A percentile compares a stretch with the other conserved stretches of the same genome.
Conservation (phyloP, 2,888 invertebrate genomes). For the Gisinianus flammeolus region DNA sequence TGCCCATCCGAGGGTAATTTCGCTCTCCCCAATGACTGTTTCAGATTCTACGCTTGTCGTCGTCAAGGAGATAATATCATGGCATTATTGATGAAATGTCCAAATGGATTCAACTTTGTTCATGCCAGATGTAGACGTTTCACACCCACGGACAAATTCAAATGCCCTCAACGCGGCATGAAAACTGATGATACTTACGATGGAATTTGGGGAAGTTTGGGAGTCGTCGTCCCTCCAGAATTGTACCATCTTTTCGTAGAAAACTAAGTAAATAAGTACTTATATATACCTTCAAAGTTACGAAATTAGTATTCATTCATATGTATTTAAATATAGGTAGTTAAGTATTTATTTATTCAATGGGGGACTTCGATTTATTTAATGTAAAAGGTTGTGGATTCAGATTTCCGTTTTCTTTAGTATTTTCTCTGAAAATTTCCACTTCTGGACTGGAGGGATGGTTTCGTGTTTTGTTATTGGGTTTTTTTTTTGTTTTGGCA, state of each 20-base stretch:
- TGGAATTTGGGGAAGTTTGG: not conserved
- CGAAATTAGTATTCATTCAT: too few relatives aligned
- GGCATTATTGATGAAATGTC: slow-evolving; percentile 47
- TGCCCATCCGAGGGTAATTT: slow-evolving; percentile 44
- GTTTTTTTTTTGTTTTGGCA: too few relatives aligned
- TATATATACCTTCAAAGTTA: too few relatives aligned
- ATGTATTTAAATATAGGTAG: too few relatives aligned
- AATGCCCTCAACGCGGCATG: slow-evolving; percentile 20
- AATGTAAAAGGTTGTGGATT: too few relatives aligned
- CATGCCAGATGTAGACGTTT: slow-evolving; percentile 33
- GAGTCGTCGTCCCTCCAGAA: slow-evolving; percentile 12
- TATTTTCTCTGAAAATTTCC: too few relatives aligned
- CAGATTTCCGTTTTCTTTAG: too few relatives aligned
- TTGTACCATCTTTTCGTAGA: slow-evolving; percentile 6
- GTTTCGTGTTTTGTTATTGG: too few relatives aligned
- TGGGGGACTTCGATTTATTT: too few relatives aligned
- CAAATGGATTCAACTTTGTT: slow-evolving; percentile 41
- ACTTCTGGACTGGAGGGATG: too few relatives aligned
- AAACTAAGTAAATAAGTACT: too few relatives aligned
- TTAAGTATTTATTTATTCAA: too few relatives aligned
- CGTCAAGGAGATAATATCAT: slow-evolving; percentile 33
- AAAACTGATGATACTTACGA: slow-evolving; percentile 16
- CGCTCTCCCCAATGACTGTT: slow-evolving; percentile 45
- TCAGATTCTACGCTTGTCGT: slow-evolving; percentile 41
- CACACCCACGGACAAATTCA: not conserved